Base-by-base conservation (phyloP, 2,113 vertebrate genomes). In the Rhinoderma darwinii region DNA sequence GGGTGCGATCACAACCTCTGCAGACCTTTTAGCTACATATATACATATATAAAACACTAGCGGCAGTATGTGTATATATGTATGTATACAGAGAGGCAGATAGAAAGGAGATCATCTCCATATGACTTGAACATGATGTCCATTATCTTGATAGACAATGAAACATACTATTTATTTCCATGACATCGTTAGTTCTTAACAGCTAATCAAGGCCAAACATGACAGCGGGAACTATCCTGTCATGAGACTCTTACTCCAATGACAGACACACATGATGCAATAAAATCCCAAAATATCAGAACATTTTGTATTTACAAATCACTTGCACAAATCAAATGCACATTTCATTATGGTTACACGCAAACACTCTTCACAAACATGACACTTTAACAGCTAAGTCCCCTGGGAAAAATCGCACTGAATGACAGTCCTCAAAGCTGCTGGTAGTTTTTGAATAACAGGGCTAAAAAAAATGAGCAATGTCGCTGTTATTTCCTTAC, bases 271-370 rank as follows among this genome's bases (percentile, higher is more conserved):
- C 5, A 37, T 30, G 59, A 86, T 51, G 68, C n/a, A 56, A 81
- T 66, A 20, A 43, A 74, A 74, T 82, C 68, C 54, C 37, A 70
- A 73, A 37, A 87, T 74, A 61, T 82, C 47, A 59, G 77, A 86
- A 59, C 50, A 82, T 82, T 82, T 81, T 73, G 54, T 74, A 87
- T 87, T 87, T 82, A 82, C 85, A 82, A 87, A 82, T 87, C 68
- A 32, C 68, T 68, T 86, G 39, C 75, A 73, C 47, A 81, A 86
- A 86, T 86, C 66, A 73, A 86, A 81, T 80, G 84, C 77, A 81
- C 77, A 87, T 87, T 87, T 87, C 77, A 82, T 82, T 87, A 87
- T 32, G 50, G 78, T 59, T 61, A 56, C 85, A 87, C 37, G 85
- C 50, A 87, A 87, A 87, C 63, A 72, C 66, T 82, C 17, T 39